phyloP scores from a whole-genome alignment of 2,113 vertebrate species.

The Campylomormyrus numenius region DNA sequence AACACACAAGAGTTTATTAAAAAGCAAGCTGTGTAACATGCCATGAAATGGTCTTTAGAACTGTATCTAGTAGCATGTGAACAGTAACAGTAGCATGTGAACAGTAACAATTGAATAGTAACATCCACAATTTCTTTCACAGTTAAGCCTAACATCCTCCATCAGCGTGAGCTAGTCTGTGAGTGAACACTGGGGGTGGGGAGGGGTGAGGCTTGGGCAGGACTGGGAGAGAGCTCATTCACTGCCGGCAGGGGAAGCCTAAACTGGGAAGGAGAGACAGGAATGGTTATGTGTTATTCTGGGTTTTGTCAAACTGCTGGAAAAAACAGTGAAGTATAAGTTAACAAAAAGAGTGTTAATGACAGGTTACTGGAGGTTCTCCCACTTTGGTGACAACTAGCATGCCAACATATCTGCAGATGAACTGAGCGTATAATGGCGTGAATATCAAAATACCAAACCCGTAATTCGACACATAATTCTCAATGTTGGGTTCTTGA shows the following conservation, averaged over 20 bases:
- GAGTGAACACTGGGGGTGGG: slow-evolving; percentile 23
- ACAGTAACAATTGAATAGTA: slow-evolving; percentile 23
- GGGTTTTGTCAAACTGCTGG: slow-evolving; percentile 1
- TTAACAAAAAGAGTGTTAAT: slow-evolving; percentile 4
- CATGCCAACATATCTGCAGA: not conserved
- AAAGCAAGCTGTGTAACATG: not conserved
- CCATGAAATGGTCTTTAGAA: not conserved
- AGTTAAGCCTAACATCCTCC: slow-evolving; percentile 37
- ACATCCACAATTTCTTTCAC: slow-evolving; percentile 27
- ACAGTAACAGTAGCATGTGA: not conserved
- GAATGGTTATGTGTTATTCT: slow-evolving; percentile 60
- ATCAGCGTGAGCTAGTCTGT: slow-evolving; percentile 32
- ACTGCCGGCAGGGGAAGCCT: slow-evolving; percentile 78
- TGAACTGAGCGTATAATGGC: not conserved
- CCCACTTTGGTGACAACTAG: not conserved
- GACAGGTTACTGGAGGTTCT: not conserved
- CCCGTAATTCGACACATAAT: not conserved
- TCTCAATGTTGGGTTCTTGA: not conserved
- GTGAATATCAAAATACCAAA: not conserved
- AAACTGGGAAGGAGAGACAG: slow-evolving; percentile 91
- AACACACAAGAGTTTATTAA: slow-evolving; percentile 8
- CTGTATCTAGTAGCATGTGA: not conserved
- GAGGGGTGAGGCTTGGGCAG: slow-evolving; percentile 25
- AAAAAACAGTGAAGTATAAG: not conserved
- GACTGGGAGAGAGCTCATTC: slow-evolving; percentile 57